Evolutionary conservation across 2,113 vertebrate genomes (phyloP).

Genomic region (Barnardius zonarius): DNA sequence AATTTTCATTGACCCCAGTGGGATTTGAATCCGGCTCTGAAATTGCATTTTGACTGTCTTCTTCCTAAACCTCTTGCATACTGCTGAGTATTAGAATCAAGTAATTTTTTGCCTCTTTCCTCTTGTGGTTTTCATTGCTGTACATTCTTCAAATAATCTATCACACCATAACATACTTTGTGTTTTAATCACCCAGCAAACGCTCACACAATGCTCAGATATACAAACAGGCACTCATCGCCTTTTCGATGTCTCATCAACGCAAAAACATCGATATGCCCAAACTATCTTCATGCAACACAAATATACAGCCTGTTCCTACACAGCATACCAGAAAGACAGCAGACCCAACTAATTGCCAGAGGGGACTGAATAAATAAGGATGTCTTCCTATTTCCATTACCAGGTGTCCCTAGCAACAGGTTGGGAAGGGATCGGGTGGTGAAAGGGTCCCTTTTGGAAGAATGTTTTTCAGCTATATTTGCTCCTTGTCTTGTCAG

Average conservation of each 20-base stretch:
- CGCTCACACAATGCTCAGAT: background rate
- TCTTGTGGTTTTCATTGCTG: constrained; percentile 15
- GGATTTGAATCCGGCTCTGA: constrained; percentile 15
- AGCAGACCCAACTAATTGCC: constrained; percentile 18
- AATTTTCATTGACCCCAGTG: background rate
- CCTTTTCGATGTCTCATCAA: background rate
- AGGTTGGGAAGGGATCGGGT: background rate
- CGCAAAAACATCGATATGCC: background rate
- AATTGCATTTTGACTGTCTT: constrained; percentile 15
- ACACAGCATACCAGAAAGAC: background rate
- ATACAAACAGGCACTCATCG: background rate
- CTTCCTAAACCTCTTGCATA: constrained; percentile 13
- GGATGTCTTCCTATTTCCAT: background rate
- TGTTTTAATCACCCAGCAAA: constrained; percentile 33
- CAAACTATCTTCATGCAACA: background rate
- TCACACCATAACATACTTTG: background rate
- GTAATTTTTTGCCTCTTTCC: background rate
- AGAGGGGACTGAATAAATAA: constrained; percentile 44
- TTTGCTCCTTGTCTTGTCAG: background rate
- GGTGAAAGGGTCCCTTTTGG: background rate
- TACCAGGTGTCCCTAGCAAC: background rate
- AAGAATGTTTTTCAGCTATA: background rate
- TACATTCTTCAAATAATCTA: constrained; percentile 22
- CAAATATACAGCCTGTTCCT: constrained; percentile 28
- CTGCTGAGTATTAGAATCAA: background rate